Evolutionary conservation across 2,797 vertebrate species (phyloP).

Genomic region (Graptemys geographica): DNA sequence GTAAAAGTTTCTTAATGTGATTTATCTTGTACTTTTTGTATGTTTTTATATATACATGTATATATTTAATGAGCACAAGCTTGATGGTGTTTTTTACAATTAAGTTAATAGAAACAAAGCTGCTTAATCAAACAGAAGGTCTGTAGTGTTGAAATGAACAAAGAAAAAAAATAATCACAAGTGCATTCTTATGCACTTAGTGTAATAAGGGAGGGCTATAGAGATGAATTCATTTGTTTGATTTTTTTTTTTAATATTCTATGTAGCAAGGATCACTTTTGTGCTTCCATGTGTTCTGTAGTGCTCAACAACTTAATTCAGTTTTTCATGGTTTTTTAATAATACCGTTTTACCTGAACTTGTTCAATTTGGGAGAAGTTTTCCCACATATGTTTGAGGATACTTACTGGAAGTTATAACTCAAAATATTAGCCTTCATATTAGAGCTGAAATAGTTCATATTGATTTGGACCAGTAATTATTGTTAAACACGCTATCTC

Average conservation of each 20-base stretch:
- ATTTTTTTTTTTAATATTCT: conserved; percentile 61
- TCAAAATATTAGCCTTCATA: conserved; percentile 54
- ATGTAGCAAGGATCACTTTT: conserved; percentile 57
- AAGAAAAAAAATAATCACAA: conserved; percentile 68
- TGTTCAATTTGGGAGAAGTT: conserved; percentile 41
- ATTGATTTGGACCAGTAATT: conserved; percentile 71
- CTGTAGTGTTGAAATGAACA: conserved; percentile 77
- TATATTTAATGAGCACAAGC: conserved; percentile 87
- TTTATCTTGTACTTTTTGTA: conserved; percentile 88
- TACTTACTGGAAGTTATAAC: conserved; percentile 63
- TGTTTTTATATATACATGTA: conserved; percentile 87
- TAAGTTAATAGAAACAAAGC: conserved; percentile 80
- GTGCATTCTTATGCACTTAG: conserved; percentile 77
- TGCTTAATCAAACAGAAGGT: conserved; percentile 75
- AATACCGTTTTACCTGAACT: conserved; percentile 68
- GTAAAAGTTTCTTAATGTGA: conserved; percentile 89
- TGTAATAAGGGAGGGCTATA: conserved; percentile 64
- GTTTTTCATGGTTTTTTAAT: conserved; percentile 70
- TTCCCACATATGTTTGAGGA: conserved; percentile 59
- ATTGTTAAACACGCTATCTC: conserved; percentile 61
- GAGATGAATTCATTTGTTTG: conserved; percentile 41
- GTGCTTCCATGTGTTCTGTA: conserved; percentile 75
- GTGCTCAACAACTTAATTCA: conserved; percentile 66
- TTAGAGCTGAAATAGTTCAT: conserved; percentile 47
- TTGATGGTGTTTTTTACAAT: conserved; percentile 86